phyloP scores from a whole-genome alignment of 2,888 invertebrate genomes.

The Oconnorella tubifera region DNA sequence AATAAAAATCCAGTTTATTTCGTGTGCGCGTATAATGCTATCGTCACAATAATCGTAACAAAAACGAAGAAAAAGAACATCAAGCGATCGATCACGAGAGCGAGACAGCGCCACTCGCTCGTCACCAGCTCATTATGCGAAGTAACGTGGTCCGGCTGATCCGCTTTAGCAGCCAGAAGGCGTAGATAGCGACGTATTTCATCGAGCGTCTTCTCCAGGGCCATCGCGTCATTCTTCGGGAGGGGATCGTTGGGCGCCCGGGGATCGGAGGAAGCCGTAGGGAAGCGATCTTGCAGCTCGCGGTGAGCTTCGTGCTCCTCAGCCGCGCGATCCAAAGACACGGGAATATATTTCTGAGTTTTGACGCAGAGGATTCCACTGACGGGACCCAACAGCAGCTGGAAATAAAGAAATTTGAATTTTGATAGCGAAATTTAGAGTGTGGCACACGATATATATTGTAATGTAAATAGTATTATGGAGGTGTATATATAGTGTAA shows the following conservation, averaged over 20 bases:
- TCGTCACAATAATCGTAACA: conserved; percentile 17
- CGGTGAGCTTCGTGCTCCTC: conserved; percentile 2
- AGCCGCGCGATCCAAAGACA: not conserved
- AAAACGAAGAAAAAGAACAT: conserved; percentile 16
- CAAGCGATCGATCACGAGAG: conserved; percentile 10
- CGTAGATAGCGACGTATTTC: conserved; percentile 1
- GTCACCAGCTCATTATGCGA: conserved; percentile 13
- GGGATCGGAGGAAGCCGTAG: not conserved
- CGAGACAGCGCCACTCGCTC: conserved; percentile 16
- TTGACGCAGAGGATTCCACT: conserved; percentile 2
- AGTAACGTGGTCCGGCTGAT: not conserved
- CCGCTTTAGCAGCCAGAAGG: not conserved
- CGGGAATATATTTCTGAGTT: not conserved
- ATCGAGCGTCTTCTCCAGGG: conserved; percentile 6
- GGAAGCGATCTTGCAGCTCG: conserved; percentile 7
- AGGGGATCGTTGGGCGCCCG: not conserved
- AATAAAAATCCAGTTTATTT: no score
- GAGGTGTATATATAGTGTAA: no score
- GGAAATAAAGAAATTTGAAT: not conserved
- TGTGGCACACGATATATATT: no score
- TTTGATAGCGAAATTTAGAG: no score
- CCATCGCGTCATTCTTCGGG: not conserved
- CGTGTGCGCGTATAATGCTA: conserved; percentile 13
- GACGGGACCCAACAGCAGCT: conserved; percentile 3
- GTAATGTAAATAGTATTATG: no score